These are phyloP conservation scores for Crocuta crocuta DNA, from an alignment of 2,113 vertebrate genomes.

Conservation along the genomic window DNA sequence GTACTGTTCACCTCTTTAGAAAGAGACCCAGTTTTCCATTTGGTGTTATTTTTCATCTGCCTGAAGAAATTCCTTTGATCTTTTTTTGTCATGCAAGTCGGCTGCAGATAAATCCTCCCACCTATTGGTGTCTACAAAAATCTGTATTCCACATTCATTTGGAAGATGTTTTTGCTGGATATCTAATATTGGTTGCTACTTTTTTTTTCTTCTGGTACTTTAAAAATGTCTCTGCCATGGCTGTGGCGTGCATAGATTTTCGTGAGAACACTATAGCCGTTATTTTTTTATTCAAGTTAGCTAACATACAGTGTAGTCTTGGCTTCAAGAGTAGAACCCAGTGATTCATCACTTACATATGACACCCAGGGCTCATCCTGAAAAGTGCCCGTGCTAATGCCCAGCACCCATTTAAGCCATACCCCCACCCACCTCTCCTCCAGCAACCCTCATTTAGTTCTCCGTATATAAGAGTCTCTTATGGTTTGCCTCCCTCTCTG, in stretches of 20 bases:
- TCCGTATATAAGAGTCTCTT: no score
- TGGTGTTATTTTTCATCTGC: neutral
- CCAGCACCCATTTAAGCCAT: no score
- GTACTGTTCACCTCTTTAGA: neutral
- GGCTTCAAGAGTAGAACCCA: no score
- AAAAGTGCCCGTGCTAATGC: no score
- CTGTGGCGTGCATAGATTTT: neutral
- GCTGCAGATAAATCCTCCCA: neutral
- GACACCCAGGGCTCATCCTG: no score
- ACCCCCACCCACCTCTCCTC: no score
- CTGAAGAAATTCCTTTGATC: neutral
- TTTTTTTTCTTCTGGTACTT: neutral
- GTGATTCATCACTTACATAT: no score
- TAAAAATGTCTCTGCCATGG: neutral
- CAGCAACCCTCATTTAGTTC: no score
- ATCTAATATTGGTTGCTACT: neutral
- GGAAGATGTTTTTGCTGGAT: neutral
- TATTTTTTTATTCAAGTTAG: neutral
- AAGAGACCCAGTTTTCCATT: neutral
- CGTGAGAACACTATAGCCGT: neutral
- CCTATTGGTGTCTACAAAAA: neutral
- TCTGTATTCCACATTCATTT: neutral
- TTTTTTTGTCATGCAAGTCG: neutral
- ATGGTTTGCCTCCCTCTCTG: no score
- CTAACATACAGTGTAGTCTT: no score